Conservation (phyloP, 2,888 invertebrate genomes). For the Empis stercorea region DNA sequence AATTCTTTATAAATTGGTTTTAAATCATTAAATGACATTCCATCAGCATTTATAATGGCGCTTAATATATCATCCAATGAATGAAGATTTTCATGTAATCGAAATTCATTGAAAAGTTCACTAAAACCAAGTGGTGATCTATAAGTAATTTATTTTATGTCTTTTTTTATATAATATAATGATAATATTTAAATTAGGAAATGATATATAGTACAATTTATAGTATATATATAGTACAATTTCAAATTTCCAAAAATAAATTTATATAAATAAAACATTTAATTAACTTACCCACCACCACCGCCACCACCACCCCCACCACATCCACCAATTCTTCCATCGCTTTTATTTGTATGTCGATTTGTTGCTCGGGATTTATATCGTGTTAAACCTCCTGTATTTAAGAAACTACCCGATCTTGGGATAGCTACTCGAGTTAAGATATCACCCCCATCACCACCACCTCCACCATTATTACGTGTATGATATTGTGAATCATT, state of each 20-base stretch:
- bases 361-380: conserved; percentile 49
- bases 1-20: conserved; percentile 88
- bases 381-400: conserved; percentile 62
- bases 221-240: too few relatives aligned
- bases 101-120: conserved; percentile 76
- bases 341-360: conserved; percentile 22
- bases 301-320: conserved; percentile 28
- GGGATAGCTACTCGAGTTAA: conserved; percentile 78
- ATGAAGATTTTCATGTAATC: conserved; percentile 75
- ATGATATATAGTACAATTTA: too few relatives aligned
- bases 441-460: conserved; percentile 48
- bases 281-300: conserved; percentile 33
- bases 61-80: conserved; percentile 78
- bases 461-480: conserved; percentile 17
- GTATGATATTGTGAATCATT: conserved; percentile 7
- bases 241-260: neutral
- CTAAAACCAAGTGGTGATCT: conserved; percentile 76
- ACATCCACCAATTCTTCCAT: conserved; percentile 34
- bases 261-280: neutral
- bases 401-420: conserved; percentile 72
- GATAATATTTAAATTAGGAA: too few relatives aligned
- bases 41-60: conserved; percentile 80
- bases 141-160: conserved; percentile 22
- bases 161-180: too few relatives aligned
- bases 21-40: conserved; percentile 85